Base-by-base conservation (phyloP, 2,888 invertebrate species). In the Laothoe populi region DNA sequence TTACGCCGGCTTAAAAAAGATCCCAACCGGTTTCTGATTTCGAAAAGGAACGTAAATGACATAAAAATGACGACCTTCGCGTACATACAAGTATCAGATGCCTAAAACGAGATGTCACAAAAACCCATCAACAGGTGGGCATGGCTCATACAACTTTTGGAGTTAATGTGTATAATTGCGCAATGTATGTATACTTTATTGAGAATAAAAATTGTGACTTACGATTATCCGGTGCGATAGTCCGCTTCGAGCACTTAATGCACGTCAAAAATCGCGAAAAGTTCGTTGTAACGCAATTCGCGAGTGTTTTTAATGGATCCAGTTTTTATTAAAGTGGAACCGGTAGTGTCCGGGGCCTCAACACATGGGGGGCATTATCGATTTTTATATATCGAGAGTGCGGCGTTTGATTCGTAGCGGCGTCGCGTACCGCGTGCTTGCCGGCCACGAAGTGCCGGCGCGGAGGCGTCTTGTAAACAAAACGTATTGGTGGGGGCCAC, bases 401-500 rank as follows among this genome's bases (percentile, higher is more conserved):
- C 67, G 69, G 66, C 65, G 64, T 69, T 66, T 67, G 66, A 67
- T 71, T 65, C 63, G 69, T 66, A 65, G 66, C 65, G 69, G 85
- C 83, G 86, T 81, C 84, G 83, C 86, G 86, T 77, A 79, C 78
- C 88, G 88, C 87, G 86, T 83, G 89, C 81, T 78, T 75, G 84
- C 83, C 87, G 84, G 82, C 83, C 80, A 83, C 88, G 85, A 79
- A 90, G 86, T 90, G 92, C 86, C 90, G 89, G 87, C 83, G 86
- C 77, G 77, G 81, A 80, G 83, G 80, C 84, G 85, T 77, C 87
- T 84, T 87, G 92, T 92, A 90, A 91, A 92, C 91, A 91, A 90
- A 88, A 81, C 82, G 84, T 72, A 75, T 82, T 86, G 91, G 92
- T 88, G 92, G 92, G 92, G 92, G 92, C 88, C 90, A 84, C 87